phyloP scores from a whole-genome alignment of 2,888 invertebrate species.

The Papilio protenor region DNA sequence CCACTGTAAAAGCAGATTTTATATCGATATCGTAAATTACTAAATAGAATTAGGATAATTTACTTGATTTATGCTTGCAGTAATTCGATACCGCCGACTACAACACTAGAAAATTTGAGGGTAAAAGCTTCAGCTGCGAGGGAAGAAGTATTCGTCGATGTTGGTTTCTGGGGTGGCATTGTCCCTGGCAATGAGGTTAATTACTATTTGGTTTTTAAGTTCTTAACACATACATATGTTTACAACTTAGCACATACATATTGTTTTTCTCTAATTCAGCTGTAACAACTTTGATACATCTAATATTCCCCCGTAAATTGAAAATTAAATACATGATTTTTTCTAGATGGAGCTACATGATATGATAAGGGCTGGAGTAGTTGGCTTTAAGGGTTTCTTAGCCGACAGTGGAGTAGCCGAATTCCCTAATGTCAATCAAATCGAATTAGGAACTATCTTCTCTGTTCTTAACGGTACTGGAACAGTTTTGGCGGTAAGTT shows the following conservation, averaged over 20 bases:
- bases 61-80: slow-evolving; percentile 63
- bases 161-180: slow-evolving; percentile 91
- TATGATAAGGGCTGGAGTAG: slow-evolving; percentile 86
- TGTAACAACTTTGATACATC: neutral
- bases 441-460: slow-evolving; percentile 83
- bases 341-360: slow-evolving; percentile 79
- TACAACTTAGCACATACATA: too few relatives aligned
- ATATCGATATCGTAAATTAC: neutral
- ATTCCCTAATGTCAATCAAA: slow-evolving; percentile 84
- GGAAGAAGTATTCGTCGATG: slow-evolving; percentile 86
- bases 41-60: neutral
- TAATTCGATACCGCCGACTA: slow-evolving; percentile 89
- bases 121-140: slow-evolving; percentile 84
- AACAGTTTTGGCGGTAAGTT: slow-evolving; percentile 86
- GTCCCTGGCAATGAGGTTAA: slow-evolving; percentile 86
- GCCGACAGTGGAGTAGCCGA: slow-evolving; percentile 87
- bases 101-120: slow-evolving; percentile 84
- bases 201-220: neutral
- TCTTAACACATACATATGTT: too few relatives aligned
- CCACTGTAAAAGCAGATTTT: slow-evolving; percentile 81
- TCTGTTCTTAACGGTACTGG: slow-evolving; percentile 82
- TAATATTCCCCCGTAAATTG: neutral
- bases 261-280: slow-evolving; percentile 37
- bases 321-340: neutral
- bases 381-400: slow-evolving; percentile 89